A percentile compares a stretch with the other conserved stretches of the same genome.
These are phyloP conservation scores for Hippocampus kuda DNA, from an alignment of 2,797 vertebrate species.

Conservation along the genomic window DNA sequence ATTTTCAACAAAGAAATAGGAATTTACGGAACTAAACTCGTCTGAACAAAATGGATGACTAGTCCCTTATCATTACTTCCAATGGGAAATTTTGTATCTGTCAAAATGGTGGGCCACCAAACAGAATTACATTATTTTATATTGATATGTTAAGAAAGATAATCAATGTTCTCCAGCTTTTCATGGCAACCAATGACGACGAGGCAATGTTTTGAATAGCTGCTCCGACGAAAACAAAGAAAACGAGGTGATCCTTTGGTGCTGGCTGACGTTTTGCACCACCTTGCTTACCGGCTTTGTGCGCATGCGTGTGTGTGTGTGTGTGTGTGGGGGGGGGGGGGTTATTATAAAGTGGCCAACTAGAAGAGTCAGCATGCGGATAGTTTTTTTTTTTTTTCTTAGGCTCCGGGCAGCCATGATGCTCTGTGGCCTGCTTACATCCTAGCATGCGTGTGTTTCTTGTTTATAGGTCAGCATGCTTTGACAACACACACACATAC, in stretches of 20 bases:
- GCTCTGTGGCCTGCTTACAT: constrained; percentile 37
- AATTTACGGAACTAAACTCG: too few relatives aligned
- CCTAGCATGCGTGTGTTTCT: constrained; percentile 28
- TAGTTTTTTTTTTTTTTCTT: constrained; percentile 11
- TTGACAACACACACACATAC: too few relatives aligned
- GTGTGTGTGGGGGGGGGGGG: constrained; percentile 34
- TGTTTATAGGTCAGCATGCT: constrained; percentile 40
- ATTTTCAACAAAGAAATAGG: too few relatives aligned
- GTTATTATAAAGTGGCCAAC: constrained; percentile 3
- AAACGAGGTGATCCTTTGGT: background rate
- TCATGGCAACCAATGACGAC: too few relatives aligned
- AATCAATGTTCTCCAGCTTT: too few relatives aligned
- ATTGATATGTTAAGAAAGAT: too few relatives aligned
- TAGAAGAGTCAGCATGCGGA: constrained; percentile 31
- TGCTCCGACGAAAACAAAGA: background rate
- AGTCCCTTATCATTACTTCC: too few relatives aligned
- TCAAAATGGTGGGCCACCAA: too few relatives aligned
- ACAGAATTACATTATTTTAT: too few relatives aligned
- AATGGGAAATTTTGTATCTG: too few relatives aligned
- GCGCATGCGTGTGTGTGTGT: background rate
- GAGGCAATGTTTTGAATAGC: too few relatives aligned
- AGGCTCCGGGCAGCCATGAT: constrained; percentile 44
- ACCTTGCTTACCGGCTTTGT: background rate
- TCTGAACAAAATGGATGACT: too few relatives aligned
- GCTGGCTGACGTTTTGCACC: background rate